A percentile compares a stretch with the other conserved stretches of the same genome.
These are phyloP conservation scores for Nesogale talazaci DNA, from an alignment of 2,113 vertebrate species.

Conservation along the genomic window DNA sequence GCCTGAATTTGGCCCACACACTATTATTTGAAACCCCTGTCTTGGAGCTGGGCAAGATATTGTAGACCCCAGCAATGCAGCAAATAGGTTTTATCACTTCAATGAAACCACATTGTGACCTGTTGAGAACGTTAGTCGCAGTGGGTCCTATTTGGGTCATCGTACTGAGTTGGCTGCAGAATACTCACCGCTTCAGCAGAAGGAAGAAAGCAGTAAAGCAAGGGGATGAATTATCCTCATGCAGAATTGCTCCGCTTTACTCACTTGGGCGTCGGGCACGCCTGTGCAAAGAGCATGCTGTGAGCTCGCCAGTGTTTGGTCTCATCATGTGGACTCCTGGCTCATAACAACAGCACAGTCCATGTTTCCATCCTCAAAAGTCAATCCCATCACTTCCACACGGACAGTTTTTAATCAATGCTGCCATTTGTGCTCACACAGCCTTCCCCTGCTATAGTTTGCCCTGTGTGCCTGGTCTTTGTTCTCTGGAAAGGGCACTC, in stretches of 20 bases:
- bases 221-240: neutral
- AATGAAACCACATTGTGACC: neutral
- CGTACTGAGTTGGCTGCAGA: neutral
- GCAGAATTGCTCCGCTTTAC: neutral
- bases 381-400: too few relatives aligned
- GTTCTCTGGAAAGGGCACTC: neutral
- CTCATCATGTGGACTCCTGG: neutral
- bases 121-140: neutral
- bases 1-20: neutral
- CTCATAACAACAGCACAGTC: neutral
- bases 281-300: neutral
- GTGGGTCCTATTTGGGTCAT: neutral
- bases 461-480: neutral
- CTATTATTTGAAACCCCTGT: neutral
- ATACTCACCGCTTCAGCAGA: neutral
- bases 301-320: neutral
- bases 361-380: neutral
- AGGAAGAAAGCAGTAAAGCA: neutral
- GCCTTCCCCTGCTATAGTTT: neutral
- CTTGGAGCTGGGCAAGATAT: neutral
- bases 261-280: neutral
- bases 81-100: neutral
- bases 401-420: neutral
- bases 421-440: neutral
- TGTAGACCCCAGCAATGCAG: neutral